Evolutionary conservation across 2,888 invertebrate species (phyloP).

Genomic region (Drosophila subsilvestris): DNA sequence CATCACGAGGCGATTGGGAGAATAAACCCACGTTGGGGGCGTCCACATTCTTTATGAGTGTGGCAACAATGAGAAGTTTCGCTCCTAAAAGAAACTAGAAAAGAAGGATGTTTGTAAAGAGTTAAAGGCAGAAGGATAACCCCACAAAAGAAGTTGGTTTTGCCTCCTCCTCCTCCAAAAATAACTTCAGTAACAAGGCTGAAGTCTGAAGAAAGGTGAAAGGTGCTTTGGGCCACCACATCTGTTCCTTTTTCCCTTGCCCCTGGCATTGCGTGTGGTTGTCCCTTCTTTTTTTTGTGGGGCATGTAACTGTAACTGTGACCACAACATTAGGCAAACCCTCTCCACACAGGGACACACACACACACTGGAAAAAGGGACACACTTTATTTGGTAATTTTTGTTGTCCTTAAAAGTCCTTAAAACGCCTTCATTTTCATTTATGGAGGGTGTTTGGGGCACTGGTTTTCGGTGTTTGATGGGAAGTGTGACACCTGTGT

Average conservation of each 20-base stretch:
- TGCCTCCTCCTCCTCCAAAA: not conserved
- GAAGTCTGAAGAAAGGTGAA: not conserved
- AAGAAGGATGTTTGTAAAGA: not conserved
- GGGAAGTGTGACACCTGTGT: constrained; percentile 39
- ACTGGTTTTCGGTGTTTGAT: not conserved
- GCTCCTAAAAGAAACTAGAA: not conserved
- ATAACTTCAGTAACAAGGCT: not conserved
- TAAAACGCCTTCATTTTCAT: constrained; percentile 4
- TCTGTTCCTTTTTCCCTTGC: not conserved
- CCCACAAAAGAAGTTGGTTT: not conserved
- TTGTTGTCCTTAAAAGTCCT: constrained; percentile 1
- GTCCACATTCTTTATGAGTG: too few relatives aligned
- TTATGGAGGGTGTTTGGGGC: not conserved
- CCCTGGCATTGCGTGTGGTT: not conserved
- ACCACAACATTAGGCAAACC: not conserved
- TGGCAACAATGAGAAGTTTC: not conserved
- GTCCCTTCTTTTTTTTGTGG: not conserved
- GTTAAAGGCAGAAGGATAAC: too few relatives aligned
- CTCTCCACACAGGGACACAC: not conserved
- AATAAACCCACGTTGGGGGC: too few relatives aligned
- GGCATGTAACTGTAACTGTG: constrained; percentile 1
- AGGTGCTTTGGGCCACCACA: not conserved
- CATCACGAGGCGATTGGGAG: not conserved
- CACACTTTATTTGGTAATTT: constrained; percentile 4
- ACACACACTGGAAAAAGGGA: not conserved